Percentiles rank a stretch among this genome's conserved stretches.
phyloP scores from a whole-genome alignment of 1,140 invertebrate species.

The Chironomus striatipennis region DNA sequence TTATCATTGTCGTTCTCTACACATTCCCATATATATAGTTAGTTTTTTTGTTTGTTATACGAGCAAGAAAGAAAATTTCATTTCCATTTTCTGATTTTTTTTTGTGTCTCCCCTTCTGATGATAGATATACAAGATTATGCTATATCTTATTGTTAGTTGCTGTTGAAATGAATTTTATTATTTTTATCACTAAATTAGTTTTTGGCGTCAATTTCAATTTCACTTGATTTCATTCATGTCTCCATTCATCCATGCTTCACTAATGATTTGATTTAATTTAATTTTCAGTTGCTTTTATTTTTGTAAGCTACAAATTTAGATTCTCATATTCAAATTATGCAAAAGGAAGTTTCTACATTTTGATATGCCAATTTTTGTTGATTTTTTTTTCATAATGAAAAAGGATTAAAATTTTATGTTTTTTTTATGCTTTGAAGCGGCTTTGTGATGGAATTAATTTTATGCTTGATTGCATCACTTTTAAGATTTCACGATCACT shows the following conservation, averaged over 20 bases:
- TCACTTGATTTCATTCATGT: not conserved
- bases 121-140: not conserved
- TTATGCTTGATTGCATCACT: too few relatives aligned
- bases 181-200: slow-evolving; percentile 11
- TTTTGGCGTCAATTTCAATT: slow-evolving; percentile 13
- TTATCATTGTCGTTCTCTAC: not conserved
- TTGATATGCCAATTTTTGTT: not conserved
- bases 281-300: not conserved
- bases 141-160: not conserved
- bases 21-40: too few relatives aligned
- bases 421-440: slow-evolving; percentile 7
- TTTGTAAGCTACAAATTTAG: not conserved
- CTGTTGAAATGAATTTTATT: not conserved
- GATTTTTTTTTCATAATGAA: not conserved
- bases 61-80: not conserved
- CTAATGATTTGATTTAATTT: not conserved
- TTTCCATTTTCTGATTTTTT: not conserved
- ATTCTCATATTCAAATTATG: not conserved
- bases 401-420: not conserved
- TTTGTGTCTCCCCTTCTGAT: not conserved
- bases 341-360: not conserved
- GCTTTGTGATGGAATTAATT: not conserved
- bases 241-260: not conserved
- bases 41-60: not conserved
- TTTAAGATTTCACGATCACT: too few relatives aligned